Base-by-base conservation (phyloP, 1,140 invertebrate genomes). In the Cephus cinctus region DNA sequence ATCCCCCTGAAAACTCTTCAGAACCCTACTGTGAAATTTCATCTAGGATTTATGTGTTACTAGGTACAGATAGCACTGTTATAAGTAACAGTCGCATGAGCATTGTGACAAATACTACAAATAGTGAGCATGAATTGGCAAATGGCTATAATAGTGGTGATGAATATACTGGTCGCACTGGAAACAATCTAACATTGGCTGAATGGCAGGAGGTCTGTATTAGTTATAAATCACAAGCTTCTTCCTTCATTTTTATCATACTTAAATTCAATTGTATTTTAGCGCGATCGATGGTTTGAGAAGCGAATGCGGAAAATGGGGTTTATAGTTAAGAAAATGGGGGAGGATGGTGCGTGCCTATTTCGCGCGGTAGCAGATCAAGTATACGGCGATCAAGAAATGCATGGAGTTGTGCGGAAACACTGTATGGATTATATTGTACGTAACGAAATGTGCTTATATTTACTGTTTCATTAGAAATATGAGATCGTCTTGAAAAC, bases 381-480 rank as follows among this genome's bases (percentile, higher is more conserved):
- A 78, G 86, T 96, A 22, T 96, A 90, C 73, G 93, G 94, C 4
- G 92, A 96, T 73, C 89, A 96, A 77, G 92, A 94, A 62, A 93
- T 95, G 89, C 92, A 96, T 71, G 78, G 80, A 45, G 79, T 86
- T 47, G 89, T 96, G 14, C 79, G 93, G 25, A 86, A 89, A 62
- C 84, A 92, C 57, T 96, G 92, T 69, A 93, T 96, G 85, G 92
- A 96, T 77, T 96, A 96, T 62, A 91, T 96, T 78, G 90, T 93
- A 77, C 81, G 83, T 75, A 44, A 6, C 46, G 35, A 19, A 35
- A 9, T 39, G 11, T 30, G 15, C 11, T 30, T 36, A 15, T 4
- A 18, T n/a, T n/a, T 11, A 8, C 34, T 14, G 14, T 8, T 0
- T 36, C 23, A 34, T 35, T 45, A 16, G 4, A 23, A 42, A 12